Conservation (phyloP, 1,140 invertebrate species). For the Euura saliciscinereae region DNA sequence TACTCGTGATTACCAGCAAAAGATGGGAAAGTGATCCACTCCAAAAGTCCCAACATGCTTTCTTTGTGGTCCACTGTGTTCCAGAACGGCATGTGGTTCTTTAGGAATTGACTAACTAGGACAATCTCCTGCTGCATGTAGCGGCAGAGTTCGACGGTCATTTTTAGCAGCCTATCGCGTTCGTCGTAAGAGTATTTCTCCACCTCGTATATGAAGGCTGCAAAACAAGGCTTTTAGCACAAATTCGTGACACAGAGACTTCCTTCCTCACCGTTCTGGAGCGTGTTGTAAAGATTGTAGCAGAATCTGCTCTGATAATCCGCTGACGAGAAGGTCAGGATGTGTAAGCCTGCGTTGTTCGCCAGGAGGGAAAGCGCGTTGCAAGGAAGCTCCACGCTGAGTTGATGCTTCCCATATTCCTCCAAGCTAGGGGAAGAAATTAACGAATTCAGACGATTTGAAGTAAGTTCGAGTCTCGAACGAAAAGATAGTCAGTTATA, state of each 20-base stretch:
- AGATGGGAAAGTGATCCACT: constrained; percentile 47
- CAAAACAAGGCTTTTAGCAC: constrained; percentile 15
- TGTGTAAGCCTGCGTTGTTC: constrained; percentile 51
- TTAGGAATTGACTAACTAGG: constrained; percentile 48
- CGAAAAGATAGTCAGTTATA: too few relatives aligned
- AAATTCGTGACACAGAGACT: neutral
- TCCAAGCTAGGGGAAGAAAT: constrained; percentile 32
- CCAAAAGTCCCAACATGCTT: constrained; percentile 43
- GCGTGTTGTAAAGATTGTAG: constrained; percentile 52
- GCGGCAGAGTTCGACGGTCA: constrained; percentile 45
- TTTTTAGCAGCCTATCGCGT: constrained; percentile 43
- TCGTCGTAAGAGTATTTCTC: constrained; percentile 42
- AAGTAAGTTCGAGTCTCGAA: too few relatives aligned
- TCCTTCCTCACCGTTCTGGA: constrained; percentile 40
- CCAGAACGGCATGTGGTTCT: constrained; percentile 43
- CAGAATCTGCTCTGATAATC: constrained; percentile 55
- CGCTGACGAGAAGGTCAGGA: constrained; percentile 46
- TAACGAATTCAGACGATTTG: too few relatives aligned
- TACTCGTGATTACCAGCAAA: constrained; percentile 31
- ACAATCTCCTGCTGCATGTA: constrained; percentile 56
- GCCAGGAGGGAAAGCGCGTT: constrained; percentile 50
- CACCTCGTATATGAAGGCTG: constrained; percentile 49
- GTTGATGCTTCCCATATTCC: constrained; percentile 46
- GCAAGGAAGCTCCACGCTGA: constrained; percentile 45
- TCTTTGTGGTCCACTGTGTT: constrained; percentile 39